Percentiles rank a stretch among this genome's conserved stretches.
Conservation (phyloP, 2,797 vertebrate genomes). For the Arctocebus calabarensis region DNA sequence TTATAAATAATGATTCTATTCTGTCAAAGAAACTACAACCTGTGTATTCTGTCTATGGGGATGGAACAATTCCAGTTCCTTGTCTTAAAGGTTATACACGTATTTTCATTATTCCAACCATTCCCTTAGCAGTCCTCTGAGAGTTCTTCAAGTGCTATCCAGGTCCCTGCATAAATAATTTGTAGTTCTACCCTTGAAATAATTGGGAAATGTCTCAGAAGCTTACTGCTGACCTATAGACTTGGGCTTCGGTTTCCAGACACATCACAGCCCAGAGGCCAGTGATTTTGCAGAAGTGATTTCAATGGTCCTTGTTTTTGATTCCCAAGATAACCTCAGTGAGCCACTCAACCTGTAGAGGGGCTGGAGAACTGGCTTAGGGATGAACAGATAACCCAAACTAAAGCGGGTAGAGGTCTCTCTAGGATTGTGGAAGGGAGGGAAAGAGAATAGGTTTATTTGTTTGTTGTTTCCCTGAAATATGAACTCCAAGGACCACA, state of each 20-base stretch:
- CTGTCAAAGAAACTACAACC: not conserved
- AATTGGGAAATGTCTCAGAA: not conserved
- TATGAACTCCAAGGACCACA: not conserved
- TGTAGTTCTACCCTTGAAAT: not conserved
- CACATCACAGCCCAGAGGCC: not conserved
- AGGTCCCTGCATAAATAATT: not conserved
- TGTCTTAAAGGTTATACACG: not conserved
- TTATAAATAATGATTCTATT: not conserved
- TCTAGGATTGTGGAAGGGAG: not conserved
- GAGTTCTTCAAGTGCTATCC: not conserved
- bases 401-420: not conserved
- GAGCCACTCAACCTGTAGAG: not conserved
- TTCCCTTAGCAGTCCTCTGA: not conserved
- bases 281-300: not conserved
- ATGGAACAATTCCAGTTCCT: not conserved
- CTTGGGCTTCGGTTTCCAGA: not conserved
- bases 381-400: not conserved
- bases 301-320: not conserved
- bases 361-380: not conserved
- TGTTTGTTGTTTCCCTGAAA: not conserved
- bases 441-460: not conserved
- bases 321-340: not conserved
- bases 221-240: not conserved
- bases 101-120: not conserved
- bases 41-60: not conserved